Percentiles rank a stretch among this genome's conserved stretches.
These are phyloP conservation scores for Tetraneura akinire DNA, from an alignment of 1,140 invertebrate species.

Conservation along the genomic window DNA sequence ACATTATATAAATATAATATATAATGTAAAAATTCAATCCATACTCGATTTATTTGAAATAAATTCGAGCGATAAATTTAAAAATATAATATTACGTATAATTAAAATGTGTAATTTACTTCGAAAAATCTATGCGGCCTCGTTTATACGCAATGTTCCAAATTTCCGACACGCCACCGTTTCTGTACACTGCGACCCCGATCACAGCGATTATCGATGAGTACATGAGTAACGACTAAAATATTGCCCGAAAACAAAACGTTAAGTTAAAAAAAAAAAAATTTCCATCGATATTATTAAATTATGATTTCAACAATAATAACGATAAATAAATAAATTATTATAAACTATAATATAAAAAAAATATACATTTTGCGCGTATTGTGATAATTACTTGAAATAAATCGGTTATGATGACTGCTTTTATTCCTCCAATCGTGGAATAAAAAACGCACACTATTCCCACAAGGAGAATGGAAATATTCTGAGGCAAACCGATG, in stretches of 20 bases:
- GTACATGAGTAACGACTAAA: conserved; percentile 76
- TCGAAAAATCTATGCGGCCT: conserved; percentile 69
- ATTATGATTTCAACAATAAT: too few species aligned
- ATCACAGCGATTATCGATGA: conserved; percentile 74
- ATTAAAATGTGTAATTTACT: conserved; percentile 55
- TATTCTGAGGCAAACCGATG: conserved; percentile 73
- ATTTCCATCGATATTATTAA: background rate
- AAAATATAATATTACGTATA: too few species aligned
- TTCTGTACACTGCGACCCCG: conserved; percentile 65
- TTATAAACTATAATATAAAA: too few species aligned
- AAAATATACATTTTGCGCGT: too few species aligned
- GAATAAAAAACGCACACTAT: conserved; percentile 84
- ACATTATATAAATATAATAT: too few species aligned
- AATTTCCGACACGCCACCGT: conserved; percentile 67
- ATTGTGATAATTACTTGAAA: conserved; percentile 65
- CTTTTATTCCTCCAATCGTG: conserved; percentile 86
- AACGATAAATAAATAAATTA: too few species aligned
- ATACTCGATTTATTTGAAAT: too few species aligned
- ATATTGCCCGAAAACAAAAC: conserved; percentile 59
- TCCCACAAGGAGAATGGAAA: conserved; percentile 79
- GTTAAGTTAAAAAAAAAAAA: background rate
- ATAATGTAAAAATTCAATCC: too few species aligned
- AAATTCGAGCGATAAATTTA: too few species aligned
- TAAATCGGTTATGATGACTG: conserved; percentile 83
- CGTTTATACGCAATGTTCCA: conserved; percentile 69